Evolutionary conservation across 2,113 vertebrate genomes (phyloP), one percentile per base, ranked within the genome.

Genomic region (Neolamprologus cancellatus): DNA sequence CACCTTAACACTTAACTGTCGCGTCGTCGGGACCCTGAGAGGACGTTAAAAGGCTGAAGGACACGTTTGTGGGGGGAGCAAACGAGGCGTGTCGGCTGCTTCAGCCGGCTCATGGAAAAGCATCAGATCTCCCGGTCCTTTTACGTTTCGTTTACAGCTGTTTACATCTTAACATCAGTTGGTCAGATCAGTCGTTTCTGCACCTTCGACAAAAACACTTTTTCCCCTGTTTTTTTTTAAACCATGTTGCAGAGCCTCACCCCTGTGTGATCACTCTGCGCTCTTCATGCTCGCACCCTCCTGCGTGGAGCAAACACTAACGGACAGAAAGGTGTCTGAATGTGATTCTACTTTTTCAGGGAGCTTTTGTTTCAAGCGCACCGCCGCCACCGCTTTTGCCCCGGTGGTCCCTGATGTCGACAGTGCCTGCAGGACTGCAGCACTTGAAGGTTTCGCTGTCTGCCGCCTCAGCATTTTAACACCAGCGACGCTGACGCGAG

Each of bases 91-190:
- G 52, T 54, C 1, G 3, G 7, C 32, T 3, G 52, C 78, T 25
- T 50, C 34, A 15, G 66, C 57, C 3, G 28, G 18, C n/a, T 69
- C 3, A 23, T 34, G 79, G 50, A 61, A 28, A 78, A 79, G 13
- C 59, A 39, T 85, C 52, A 28, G 14, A 32, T 59, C 39, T 79
- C 71, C 66, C 46, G 44, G 48, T 46, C 34, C 64, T 9, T 34
- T 89, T 15, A 54, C 7, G 5, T 92, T 89, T 88, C 28, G 82
- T 94, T 94, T 91, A 88, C 90, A 86, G 66, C 18, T 41, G 91
- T 94, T 94, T 93, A 90, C 92, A 76, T 81, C 50, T 8, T 0
- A 50, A 55, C 78, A 15, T 71, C 54, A 13, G 10, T 50, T 3
- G 25, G 15, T 82, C 78, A 17, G 39, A 46, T 34, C 20, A 2